A percentile compares a stretch with the other conserved stretches of the same genome.
These are phyloP conservation scores for Clepsis dumicolana DNA, from an alignment of 2,888 invertebrate species.

Conservation along the genomic window DNA sequence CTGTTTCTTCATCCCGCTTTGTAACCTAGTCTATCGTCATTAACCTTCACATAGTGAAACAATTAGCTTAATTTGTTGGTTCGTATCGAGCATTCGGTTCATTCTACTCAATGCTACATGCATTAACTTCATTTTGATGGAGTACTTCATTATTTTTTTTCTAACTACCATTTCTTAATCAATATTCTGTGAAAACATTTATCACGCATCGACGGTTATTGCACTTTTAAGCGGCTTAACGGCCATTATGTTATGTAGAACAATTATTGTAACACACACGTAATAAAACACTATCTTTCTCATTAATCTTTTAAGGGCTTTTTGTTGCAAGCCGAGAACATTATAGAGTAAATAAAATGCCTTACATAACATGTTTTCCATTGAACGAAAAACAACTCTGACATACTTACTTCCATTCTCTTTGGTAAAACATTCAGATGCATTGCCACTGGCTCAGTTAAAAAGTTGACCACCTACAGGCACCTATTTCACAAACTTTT, in stretches of 20 bases:
- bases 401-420: background rate
- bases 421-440: background rate
- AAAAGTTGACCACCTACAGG: background rate
- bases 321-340: constrained; percentile 3
- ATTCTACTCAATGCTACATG: constrained; percentile 31
- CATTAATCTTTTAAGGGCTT: constrained; percentile 23
- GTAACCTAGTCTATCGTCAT: constrained; percentile 37
- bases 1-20: constrained; percentile 12
- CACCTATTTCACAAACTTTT: too few relatives aligned
- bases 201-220: constrained; percentile 23
- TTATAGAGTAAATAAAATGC: background rate
- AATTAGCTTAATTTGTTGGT: constrained; percentile 41
- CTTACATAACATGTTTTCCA: constrained; percentile 23
- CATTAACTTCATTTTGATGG: constrained; percentile 32
- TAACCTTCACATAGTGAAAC: constrained; percentile 35
- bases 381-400: background rate
- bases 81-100: constrained; percentile 26
- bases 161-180: constrained; percentile 14
- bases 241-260: constrained; percentile 10
- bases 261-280: constrained; percentile 8
- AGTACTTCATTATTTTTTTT: constrained; percentile 29
- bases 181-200: constrained; percentile 24
- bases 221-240: constrained; percentile 10
- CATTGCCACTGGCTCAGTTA: background rate
- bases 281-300: constrained; percentile 30